Conservation (phyloP, 2,888 invertebrate genomes). For the Hemistola chrysoprasaria region DNA sequence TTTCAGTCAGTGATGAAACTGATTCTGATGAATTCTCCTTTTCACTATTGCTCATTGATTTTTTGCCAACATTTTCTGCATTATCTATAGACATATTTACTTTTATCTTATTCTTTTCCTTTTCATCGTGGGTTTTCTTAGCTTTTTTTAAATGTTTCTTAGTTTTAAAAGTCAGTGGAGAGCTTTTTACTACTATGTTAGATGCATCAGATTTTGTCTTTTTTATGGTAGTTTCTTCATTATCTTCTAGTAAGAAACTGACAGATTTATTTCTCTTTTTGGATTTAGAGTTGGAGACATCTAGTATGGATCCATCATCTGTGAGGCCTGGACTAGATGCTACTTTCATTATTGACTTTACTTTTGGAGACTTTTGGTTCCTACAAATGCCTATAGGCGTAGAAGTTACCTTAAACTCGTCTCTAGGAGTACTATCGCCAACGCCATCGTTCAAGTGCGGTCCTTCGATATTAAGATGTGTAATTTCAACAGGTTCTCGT, state of each 20-base stretch:
- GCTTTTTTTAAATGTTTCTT: constrained; percentile 30
- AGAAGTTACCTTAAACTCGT: constrained; percentile 42
- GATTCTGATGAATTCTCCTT: constrained; percentile 15
- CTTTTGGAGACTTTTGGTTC: constrained; percentile 20
- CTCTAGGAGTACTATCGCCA: constrained; percentile 28
- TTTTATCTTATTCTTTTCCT: constrained; percentile 39
- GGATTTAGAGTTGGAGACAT: constrained; percentile 36
- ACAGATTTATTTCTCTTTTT: constrained; percentile 72
- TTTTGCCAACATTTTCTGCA: constrained; percentile 21
- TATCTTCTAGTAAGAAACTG: constrained; percentile 66
- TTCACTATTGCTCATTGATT: constrained; percentile 22
- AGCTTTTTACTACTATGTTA: constrained; percentile 21
- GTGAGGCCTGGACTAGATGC: constrained; percentile 20
- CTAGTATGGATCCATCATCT: constrained; percentile 34
- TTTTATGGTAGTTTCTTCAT: constrained; percentile 53
- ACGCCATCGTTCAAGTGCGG: constrained; percentile 29
- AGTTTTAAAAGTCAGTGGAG: constrained; percentile 17
- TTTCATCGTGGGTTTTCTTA: constrained; percentile 33
- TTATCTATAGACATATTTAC: constrained; percentile 24
- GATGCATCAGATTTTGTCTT: constrained; percentile 58
- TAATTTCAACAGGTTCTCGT: constrained; percentile 38
- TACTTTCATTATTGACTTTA: constrained; percentile 61
- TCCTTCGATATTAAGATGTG: constrained; percentile 46
- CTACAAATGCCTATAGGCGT: constrained; percentile 38
- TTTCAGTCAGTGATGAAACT: background rate